Evolutionary conservation across 2,113 vertebrate species (phyloP).

Genomic region (Rissa tridactyla): DNA sequence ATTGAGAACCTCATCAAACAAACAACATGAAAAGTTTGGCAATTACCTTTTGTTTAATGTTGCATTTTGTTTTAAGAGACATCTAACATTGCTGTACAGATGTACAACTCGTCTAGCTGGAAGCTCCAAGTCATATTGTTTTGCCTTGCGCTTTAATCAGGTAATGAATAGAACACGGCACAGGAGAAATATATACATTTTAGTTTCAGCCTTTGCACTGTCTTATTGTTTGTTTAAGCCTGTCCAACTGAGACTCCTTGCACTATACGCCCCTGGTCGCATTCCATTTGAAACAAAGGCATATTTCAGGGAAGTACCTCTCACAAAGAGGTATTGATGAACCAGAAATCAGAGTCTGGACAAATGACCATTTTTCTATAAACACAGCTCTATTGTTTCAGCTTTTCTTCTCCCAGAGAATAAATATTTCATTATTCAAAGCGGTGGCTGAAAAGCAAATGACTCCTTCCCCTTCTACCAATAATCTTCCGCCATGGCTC

Average conservation of each 20-base stretch:
- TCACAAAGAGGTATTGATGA: conserved; percentile 82
- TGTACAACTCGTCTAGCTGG: background rate
- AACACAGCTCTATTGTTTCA: conserved; percentile 78
- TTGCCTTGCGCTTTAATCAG: conserved; percentile 37
- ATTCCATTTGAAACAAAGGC: conserved; percentile 78
- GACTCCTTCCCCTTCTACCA: conserved; percentile 21
- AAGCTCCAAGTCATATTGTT: background rate
- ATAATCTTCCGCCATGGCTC: background rate
- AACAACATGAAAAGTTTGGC: background rate
- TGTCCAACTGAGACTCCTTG: conserved; percentile 61
- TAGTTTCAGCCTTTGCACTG: conserved; percentile 60
- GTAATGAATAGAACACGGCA: conserved; percentile 61
- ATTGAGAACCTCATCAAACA: background rate
- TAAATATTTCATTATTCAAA: conserved; percentile 76
- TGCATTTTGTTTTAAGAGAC: background rate
- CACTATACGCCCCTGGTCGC: conserved; percentile 71
- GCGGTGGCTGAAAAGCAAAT: conserved; percentile 39
- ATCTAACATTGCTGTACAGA: background rate
- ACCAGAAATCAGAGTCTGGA: conserved; percentile 72
- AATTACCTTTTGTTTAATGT: background rate
- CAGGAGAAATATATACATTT: conserved; percentile 61
- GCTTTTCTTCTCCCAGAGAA: conserved; percentile 63
- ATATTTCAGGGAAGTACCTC: conserved; percentile 70
- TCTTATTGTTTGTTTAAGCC: conserved; percentile 67
- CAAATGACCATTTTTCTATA: conserved; percentile 75